A percentile compares a stretch with the other conserved stretches of the same genome.
phyloP scores from a whole-genome alignment of 2,888 invertebrate species.

The Drosophila anomalata region DNA sequence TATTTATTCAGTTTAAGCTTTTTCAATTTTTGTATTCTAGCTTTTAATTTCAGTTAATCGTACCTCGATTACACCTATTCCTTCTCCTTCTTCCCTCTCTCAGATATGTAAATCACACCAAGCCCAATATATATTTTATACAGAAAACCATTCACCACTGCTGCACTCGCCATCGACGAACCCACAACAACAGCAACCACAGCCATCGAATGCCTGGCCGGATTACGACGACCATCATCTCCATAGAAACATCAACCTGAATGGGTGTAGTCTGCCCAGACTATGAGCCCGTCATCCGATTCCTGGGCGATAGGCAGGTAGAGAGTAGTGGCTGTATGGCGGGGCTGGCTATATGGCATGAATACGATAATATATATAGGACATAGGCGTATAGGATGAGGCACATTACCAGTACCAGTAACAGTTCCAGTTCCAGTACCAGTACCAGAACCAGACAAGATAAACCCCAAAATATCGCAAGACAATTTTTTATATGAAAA shows the following conservation, averaged over 20 bases:
- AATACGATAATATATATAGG: background rate
- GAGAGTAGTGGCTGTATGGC: background rate
- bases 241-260: slow-evolving; percentile 3
- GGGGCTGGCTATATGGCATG: background rate
- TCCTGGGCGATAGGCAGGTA: background rate
- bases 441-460: background rate
- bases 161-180: slow-evolving; percentile 25
- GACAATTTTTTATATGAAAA: background rate
- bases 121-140: slow-evolving; percentile 19
- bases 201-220: slow-evolving; percentile 10
- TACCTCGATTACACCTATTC: slow-evolving; percentile 2
- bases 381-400: background rate
- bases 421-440: background rate
- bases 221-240: slow-evolving; percentile 22
- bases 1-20: slow-evolving; percentile 17
- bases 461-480: background rate
- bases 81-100: slow-evolving; percentile 1
- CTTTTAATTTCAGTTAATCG: slow-evolving; percentile 11
- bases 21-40: slow-evolving; percentile 1
- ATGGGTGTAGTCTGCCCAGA: slow-evolving; percentile 18
- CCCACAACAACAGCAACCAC: slow-evolving; percentile 20
- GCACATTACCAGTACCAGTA: background rate
- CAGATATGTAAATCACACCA: slow-evolving; percentile 13
- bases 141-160: slow-evolving; percentile 33
- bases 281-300: slow-evolving; percentile 5